These are phyloP conservation scores for Chionomys nivalis DNA, from an alignment of 2,113 vertebrate genomes.

Conservation along the genomic window DNA sequence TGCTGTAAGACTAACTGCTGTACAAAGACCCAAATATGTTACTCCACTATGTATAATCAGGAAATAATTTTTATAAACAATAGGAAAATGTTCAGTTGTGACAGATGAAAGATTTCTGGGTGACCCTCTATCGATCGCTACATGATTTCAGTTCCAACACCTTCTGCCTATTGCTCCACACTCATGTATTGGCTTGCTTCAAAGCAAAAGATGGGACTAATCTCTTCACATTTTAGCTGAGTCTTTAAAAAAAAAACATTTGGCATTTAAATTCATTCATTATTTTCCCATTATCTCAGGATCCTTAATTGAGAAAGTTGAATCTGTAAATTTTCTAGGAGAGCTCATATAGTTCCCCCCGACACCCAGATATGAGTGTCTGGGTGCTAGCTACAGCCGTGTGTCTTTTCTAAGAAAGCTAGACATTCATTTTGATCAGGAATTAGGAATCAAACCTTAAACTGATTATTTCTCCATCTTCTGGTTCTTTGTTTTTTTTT, in stretches of 20 bases:
- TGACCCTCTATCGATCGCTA: neutral
- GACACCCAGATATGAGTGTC: neutral
- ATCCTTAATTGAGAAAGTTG: constrained; percentile 4
- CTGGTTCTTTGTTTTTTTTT: no score
- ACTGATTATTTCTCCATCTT: neutral
- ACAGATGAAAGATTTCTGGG: neutral
- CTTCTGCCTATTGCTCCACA: neutral
- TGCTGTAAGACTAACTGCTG: neutral
- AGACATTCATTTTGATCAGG: neutral
- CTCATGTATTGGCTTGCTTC: neutral
- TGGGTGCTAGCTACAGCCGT: neutral
- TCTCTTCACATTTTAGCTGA: neutral
- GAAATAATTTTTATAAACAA: neutral
- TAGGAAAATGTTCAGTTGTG: neutral
- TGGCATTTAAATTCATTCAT: neutral
- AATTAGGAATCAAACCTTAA: neutral
- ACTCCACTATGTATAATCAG: neutral
- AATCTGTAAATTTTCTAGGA: constrained; percentile 32
- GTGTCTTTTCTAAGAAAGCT: neutral
- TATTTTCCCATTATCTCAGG: neutral
- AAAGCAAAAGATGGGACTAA: constrained; percentile 19
- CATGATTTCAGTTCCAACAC: neutral
- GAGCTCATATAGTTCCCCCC: neutral
- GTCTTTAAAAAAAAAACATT: neutral
- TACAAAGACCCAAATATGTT: neutral